These are phyloP conservation scores for Anticlea derivata DNA, from an alignment of 2,888 invertebrate species.

Conservation along the genomic window DNA sequence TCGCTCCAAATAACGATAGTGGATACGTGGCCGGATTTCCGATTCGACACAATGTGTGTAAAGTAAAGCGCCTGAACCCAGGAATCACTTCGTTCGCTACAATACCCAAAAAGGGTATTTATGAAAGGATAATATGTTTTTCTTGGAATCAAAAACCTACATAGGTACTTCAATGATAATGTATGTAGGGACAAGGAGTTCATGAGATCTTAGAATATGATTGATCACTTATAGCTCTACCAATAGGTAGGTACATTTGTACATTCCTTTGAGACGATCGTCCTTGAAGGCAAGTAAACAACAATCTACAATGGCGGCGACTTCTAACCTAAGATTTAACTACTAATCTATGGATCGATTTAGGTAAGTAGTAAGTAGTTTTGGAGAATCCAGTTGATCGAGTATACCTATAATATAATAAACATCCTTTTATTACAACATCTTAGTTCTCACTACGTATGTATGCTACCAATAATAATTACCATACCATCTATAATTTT, in stretches of 20 bases:
- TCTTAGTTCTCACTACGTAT: too few species aligned
- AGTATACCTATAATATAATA: background rate
- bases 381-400: too few species aligned
- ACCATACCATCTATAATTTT: too few species aligned
- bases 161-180: too few species aligned
- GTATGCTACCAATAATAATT: too few species aligned
- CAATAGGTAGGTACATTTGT: too few species aligned
- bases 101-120: too few species aligned
- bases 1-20: conserved; percentile 69
- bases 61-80: conserved; percentile 28
- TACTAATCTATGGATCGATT: conserved; percentile 10
- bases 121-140: background rate
- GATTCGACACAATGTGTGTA: conserved; percentile 43
- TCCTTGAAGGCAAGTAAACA: conserved; percentile 44
- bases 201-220: too few species aligned
- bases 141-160: too few species aligned
- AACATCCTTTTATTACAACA: too few species aligned
- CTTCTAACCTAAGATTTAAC: conserved; percentile 40
- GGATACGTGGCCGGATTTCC: conserved; percentile 78
- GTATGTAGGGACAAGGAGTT: too few species aligned
- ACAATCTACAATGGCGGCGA: conserved; percentile 37
- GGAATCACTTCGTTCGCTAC: conserved; percentile 2
- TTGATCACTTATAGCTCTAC: too few species aligned
- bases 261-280: conserved; percentile 16
- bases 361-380: background rate